These are phyloP conservation scores for Endotricha flammealis DNA, from an alignment of 2,888 invertebrate genomes.

Conservation along the genomic window DNA sequence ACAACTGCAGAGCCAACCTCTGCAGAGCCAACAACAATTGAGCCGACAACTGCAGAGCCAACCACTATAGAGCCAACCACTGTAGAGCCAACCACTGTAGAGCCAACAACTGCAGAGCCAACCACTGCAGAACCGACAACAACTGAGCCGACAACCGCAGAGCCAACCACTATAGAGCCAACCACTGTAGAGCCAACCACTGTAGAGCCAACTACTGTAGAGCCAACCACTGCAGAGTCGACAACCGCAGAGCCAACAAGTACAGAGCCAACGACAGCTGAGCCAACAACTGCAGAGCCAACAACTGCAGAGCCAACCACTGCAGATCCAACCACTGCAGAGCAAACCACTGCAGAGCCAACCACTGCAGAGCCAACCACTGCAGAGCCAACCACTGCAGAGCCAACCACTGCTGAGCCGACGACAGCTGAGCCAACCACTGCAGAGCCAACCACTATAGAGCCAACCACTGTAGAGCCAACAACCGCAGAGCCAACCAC, in stretches of 20 bases:
- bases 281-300: not conserved
- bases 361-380: constrained; percentile 1
- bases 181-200: not conserved
- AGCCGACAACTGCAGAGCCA: not conserved
- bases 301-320: not conserved
- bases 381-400: constrained; percentile 1
- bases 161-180: not conserved
- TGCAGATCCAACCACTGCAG: not conserved
- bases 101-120: not conserved
- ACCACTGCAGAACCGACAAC: not conserved
- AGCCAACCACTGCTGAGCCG: constrained; percentile 1
- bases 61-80: not conserved
- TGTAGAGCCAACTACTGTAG: not conserved
- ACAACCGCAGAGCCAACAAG: not conserved
- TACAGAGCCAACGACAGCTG: not conserved
- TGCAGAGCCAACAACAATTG: not conserved
- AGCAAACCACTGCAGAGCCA: not conserved
- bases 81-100: not conserved
- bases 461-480: constrained; percentile 1
- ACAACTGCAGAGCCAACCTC: not conserved
- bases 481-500: constrained; percentile 1
- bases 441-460: constrained; percentile 4
- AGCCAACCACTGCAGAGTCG: not conserved
- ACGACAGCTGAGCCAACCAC: constrained; percentile 2
- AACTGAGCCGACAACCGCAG: not conserved